These are phyloP conservation scores for Microctonus aethiopoides DNA, from an alignment of 2,888 invertebrate species.

Conservation along the genomic window DNA sequence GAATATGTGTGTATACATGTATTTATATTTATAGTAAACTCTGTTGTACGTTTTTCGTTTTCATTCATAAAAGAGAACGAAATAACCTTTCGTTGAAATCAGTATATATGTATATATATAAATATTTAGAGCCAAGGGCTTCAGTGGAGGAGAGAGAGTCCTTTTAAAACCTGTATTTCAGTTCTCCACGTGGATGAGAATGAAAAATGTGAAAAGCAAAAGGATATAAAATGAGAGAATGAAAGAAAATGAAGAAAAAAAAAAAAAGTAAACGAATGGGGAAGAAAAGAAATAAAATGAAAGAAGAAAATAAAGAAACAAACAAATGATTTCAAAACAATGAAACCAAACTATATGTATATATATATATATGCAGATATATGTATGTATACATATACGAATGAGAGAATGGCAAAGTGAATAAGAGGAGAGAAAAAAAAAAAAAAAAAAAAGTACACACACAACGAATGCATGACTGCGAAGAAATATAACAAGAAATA, in stretches of 20 bases:
- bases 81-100: conserved; percentile 14
- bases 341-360: background rate
- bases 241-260: background rate
- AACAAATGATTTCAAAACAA: background rate
- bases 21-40: background rate
- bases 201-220: background rate
- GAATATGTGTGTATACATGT: background rate
- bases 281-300: too few species aligned
- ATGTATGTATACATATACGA: too few species aligned
- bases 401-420: background rate
- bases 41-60: background rate
- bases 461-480: background rate
- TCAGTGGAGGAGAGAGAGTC: background rate
- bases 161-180: conserved; percentile 20
- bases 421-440: background rate
- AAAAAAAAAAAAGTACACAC: background rate
- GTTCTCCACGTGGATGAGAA: conserved; percentile 15
- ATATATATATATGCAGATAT: too few species aligned
- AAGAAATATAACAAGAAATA: background rate
- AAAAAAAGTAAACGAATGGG: too few species aligned
- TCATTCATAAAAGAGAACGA: conserved; percentile 14
- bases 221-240: too few species aligned
- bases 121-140: conserved; percentile 5
- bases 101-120: too few species aligned
- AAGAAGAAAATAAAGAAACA: background rate